Evolutionary conservation across 2,113 vertebrate genomes (phyloP), one percentile per base, ranked within the genome.

Genomic region (Channa argus): DNA sequence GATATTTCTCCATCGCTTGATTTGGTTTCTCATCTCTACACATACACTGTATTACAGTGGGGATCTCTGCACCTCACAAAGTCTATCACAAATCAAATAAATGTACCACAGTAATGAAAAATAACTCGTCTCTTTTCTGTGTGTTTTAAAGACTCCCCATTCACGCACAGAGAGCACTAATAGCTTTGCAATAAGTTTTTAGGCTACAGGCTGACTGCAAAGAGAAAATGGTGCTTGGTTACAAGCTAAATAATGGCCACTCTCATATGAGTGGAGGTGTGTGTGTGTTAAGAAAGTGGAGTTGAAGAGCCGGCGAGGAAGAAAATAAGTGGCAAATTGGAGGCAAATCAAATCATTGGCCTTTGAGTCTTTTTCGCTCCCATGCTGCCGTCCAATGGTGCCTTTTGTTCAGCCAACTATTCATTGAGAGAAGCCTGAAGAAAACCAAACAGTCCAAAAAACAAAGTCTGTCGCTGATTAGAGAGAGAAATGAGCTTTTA

Each of bases 311-410:
- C 49, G 2, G 8, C 36, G 45, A 79, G 71, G 63, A 77, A 70
- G 74, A 83, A 85, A 85, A 85, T 81, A 85, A 84, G 84, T 73
- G 78, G 83, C 79, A 80, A 90, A 75, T 84, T 90, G 87, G 79
- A 89, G 79, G 76, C 71, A 82, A 91, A 84, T 83, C 82, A 82
- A 91, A 89, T 80, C 66, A 76, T 67, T 79, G 79, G 80, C 82
- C 84, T 87, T 82, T 77, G 80, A 83, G 65, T 54, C 54, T 15
- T 66, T 79, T 66, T 41, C 37, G 65, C 61, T 54, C 34, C 66
- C 55, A 66, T 44, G 54, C 58, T 41, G 62, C 66, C 4, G 36
- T 83, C 80, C 73, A 58, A 47, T n/a, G 54, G 60, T 37, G 71
- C 63, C 58, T 68, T 68, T 58, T 53, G 52, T 50, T 75, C 62